Conservation (phyloP, 2,888 invertebrate genomes). For the Drosophila quinaria region DNA sequence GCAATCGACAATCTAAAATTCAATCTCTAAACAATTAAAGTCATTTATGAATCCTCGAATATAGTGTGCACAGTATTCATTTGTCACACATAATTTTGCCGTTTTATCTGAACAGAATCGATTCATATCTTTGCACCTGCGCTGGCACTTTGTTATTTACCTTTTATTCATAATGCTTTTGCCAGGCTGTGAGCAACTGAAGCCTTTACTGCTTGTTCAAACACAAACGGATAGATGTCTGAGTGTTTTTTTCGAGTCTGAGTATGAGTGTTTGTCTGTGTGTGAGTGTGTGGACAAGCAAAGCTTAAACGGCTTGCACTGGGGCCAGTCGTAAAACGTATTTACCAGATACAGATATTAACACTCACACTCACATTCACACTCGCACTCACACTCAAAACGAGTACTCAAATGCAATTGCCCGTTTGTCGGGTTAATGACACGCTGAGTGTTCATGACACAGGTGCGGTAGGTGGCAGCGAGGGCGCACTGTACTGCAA, state of each 20-base stretch:
- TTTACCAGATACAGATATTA: constrained; percentile 60
- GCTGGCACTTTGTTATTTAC: constrained; percentile 33
- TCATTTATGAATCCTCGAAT: constrained; percentile 9
- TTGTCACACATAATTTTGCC: constrained; percentile 16
- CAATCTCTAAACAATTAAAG: neutral
- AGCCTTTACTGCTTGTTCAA: constrained; percentile 60
- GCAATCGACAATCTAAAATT: neutral
- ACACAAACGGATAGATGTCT: constrained; percentile 34
- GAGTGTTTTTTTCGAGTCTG: constrained; percentile 16
- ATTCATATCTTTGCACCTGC: constrained; percentile 37
- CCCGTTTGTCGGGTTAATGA: constrained; percentile 55
- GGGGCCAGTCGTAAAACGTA: constrained; percentile 60
- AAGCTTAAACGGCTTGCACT: constrained; percentile 49
- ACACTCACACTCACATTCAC: constrained; percentile 8
- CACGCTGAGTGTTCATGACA: constrained; percentile 47
- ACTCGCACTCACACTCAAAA: constrained; percentile 15
- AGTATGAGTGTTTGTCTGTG: constrained; percentile 8
- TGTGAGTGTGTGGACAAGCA: constrained; percentile 50
- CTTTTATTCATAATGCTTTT: constrained; percentile 37
- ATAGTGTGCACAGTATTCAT: constrained; percentile 2
- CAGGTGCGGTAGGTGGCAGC: constrained; percentile 5
- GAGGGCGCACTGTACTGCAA: constrained; percentile 50
- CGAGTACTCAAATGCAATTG: constrained; percentile 55
- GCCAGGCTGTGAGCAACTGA: constrained; percentile 30
- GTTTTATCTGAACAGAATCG: constrained; percentile 21